Conservation (phyloP, 2,113 vertebrate species). For the Stercorarius parasiticus region DNA sequence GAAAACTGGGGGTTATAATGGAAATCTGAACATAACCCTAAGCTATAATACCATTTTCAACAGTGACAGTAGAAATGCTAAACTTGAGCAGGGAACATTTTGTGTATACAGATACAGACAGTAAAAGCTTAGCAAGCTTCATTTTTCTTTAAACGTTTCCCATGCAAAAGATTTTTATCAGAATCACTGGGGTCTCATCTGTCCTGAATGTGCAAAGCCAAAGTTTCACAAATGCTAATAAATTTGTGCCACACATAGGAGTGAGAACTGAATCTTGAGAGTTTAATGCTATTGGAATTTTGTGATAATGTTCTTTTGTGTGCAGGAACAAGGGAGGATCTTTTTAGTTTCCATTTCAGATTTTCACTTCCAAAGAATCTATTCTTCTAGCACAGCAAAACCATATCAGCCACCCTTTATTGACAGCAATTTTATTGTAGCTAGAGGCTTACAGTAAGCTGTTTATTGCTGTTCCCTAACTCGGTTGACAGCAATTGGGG, state of each 20-base stretch:
- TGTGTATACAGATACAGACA: not conserved
- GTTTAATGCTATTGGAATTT: constrained; percentile 13
- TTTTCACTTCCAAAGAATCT: constrained; percentile 57
- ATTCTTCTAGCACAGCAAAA: constrained; percentile 63
- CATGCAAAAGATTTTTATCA: constrained; percentile 17
- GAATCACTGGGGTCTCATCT: constrained; percentile 18
- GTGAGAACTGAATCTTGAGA: not conserved
- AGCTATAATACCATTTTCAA: constrained; percentile 49
- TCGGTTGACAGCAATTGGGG: constrained; percentile 82
- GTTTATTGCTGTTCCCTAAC: constrained; percentile 83
- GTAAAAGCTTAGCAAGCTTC: constrained; percentile 7
- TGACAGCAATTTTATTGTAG: constrained; percentile 80
- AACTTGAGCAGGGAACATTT: not conserved
- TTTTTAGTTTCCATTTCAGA: constrained; percentile 52
- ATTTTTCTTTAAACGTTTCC: constrained; percentile 27
- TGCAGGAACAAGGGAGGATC: not conserved
- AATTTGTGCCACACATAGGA: not conserved
- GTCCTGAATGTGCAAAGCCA: not conserved
- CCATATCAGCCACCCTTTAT: constrained; percentile 73
- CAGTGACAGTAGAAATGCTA: constrained; percentile 7
- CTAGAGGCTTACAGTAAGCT: constrained; percentile 82
- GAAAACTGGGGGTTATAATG: constrained; percentile 54
- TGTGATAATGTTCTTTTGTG: constrained; percentile 37
- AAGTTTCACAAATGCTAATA: constrained; percentile 31
- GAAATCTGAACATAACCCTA: constrained; percentile 55